phyloP scores from a whole-genome alignment of 2,888 invertebrate genomes.

The Orchesellides sinensis region DNA sequence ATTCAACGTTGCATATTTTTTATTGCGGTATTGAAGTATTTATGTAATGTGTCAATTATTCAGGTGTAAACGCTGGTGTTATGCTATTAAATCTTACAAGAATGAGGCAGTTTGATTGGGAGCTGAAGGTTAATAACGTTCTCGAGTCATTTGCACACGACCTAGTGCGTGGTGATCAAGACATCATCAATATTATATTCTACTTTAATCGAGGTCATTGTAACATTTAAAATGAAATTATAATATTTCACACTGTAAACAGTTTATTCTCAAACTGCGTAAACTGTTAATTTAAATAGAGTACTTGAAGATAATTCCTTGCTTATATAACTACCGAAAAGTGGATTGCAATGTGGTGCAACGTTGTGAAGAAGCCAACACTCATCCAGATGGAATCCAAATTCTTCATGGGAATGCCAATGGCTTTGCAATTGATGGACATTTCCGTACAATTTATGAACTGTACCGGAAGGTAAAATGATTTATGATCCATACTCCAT shows the following conservation, averaged over 20 bases:
- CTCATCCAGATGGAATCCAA: neutral
- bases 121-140: neutral
- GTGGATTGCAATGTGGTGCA: neutral
- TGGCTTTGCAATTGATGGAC: neutral
- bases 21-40: neutral
- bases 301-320: neutral
- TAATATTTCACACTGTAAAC: neutral
- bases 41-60: neutral
- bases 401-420: neutral
- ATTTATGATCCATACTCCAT: neutral
- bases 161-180: neutral
- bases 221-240: neutral
- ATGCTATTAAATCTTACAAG: neutral
- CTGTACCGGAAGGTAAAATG: neutral
- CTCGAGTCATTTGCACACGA: neutral
- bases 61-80: neutral
- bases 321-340: neutral
- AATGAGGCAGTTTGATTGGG: neutral
- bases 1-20: neutral
- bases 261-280: neutral
- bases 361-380: neutral
- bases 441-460: neutral
- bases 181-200: neutral
- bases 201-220: neutral
- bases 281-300: neutral